phyloP scores from a whole-genome alignment of 2,113 vertebrate genomes.

The Azemiops feae region DNA sequence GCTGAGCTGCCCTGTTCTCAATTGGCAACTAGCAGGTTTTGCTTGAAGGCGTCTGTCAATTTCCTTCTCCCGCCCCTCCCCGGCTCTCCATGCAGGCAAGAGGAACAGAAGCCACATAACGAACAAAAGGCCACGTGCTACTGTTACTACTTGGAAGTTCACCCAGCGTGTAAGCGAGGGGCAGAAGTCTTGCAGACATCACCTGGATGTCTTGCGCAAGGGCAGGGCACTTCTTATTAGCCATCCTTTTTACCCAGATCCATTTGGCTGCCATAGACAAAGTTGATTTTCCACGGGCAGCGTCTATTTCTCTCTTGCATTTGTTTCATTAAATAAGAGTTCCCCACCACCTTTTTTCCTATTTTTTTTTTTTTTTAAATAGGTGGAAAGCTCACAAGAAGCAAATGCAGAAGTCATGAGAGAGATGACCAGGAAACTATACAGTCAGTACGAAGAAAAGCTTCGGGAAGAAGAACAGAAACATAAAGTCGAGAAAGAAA shows the following conservation, averaged over 20 bases:
- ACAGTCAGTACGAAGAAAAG: conserved; percentile 82
- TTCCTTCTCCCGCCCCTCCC: background rate
- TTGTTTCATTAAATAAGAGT: background rate
- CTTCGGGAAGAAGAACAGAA: conserved; percentile 79
- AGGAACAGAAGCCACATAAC: background rate
- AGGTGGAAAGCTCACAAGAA: conserved; percentile 87
- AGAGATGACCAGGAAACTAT: conserved; percentile 84
- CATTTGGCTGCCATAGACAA: background rate
- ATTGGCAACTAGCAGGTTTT: background rate
- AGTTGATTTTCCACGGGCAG: background rate
- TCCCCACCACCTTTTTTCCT: background rate
- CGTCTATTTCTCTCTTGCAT: background rate
- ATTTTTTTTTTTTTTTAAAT: background rate
- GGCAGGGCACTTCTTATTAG: background rate
- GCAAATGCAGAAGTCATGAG: conserved; percentile 81
- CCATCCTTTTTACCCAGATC: background rate
- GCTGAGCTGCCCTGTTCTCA: background rate
- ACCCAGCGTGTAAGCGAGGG: background rate
- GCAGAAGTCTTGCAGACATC: background rate
- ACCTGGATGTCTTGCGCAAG: background rate
- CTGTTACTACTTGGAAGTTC: background rate
- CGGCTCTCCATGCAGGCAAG: background rate
- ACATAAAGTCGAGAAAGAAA: conserved; percentile 85
- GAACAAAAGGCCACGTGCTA: too few relatives aligned
- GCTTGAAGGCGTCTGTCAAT: background rate